Conservation (phyloP, 2,888 invertebrate genomes). For the Celastrina argiolus region DNA sequence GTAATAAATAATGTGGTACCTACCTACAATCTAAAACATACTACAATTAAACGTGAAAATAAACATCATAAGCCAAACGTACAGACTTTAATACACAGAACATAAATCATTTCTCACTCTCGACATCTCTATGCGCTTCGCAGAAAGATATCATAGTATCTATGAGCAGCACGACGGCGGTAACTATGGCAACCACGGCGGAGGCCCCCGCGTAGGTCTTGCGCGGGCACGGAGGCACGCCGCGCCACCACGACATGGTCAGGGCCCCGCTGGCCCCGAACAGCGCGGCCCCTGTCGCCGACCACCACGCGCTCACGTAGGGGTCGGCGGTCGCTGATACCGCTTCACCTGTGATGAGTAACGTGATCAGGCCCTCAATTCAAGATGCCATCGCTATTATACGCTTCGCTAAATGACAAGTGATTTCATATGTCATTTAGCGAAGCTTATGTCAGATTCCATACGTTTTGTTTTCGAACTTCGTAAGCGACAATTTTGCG, state of each 20-base stretch:
- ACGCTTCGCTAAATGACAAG: too few species aligned
- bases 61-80: neutral
- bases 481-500: too few species aligned
- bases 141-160: constrained; percentile 58
- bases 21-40: too few species aligned
- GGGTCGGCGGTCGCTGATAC: constrained; percentile 65
- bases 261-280: constrained; percentile 56
- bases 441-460: too few species aligned
- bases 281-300: constrained; percentile 51
- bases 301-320: constrained; percentile 70
- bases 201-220: constrained; percentile 48
- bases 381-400: too few species aligned
- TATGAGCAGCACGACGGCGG: constrained; percentile 50
- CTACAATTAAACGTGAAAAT: neutral
- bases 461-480: too few species aligned
- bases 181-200: constrained; percentile 54
- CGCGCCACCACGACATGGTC: constrained; percentile 56
- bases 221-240: constrained; percentile 46
- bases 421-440: too few species aligned
- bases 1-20: too few species aligned
- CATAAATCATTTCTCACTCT: constrained; percentile 42
- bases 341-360: constrained; percentile 53
- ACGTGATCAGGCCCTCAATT: too few species aligned
- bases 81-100: constrained; percentile 17
- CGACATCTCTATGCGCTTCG: constrained; percentile 51